Base-by-base conservation (phyloP, 2,888 invertebrate genomes). In the Erannis defoliaria region DNA sequence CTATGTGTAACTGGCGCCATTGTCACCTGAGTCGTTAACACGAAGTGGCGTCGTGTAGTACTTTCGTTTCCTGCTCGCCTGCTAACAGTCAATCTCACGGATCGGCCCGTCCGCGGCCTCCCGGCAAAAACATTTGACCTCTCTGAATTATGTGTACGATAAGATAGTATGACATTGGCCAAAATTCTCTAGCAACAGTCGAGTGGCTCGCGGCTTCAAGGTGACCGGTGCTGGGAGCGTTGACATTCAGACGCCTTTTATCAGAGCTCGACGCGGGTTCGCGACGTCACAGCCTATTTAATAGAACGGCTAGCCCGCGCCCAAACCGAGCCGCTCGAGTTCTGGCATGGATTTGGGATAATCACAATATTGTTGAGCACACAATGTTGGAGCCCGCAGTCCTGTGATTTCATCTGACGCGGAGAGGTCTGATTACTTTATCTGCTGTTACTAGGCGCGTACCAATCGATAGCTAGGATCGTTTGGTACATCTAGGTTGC, bases 221-320 rank as follows among this genome's bases (percentile, higher is more conserved):
- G 90, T 90, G 90, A 90, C 89, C 89, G 88, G 88, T 72, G 66
- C 67, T 80, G 82, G 81, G 86, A 85, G 81, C 89, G 89, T 86
- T 88, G 89, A 90, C 90, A 89, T 90, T 90, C 88, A 89, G 88
- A 89, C 87, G 87, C 79, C 87, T 87, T 70, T 85, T 88, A 86
- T 85, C 84, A 81, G 81, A 78, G 76, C 75, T 75, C 74, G 72
- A 71, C 71, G 75, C 78, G 80, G 75, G 77, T 78, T 77, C 79
- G 77, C 77, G 75, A 73, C 78, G 81, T 80, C 71, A 68, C 70
- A 68, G 78, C 80, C 78, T 77, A 78, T 79, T 81, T 82, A 80
- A 81, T 79, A 78, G 75, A 53, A 63, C 76, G 75, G 72, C 70
- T 71, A 72, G 75, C 72, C 66, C n/a, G n/a, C n/a, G n/a, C n/a